Conservation (phyloP, 2,888 invertebrate species). For the Biston betularia region DNA sequence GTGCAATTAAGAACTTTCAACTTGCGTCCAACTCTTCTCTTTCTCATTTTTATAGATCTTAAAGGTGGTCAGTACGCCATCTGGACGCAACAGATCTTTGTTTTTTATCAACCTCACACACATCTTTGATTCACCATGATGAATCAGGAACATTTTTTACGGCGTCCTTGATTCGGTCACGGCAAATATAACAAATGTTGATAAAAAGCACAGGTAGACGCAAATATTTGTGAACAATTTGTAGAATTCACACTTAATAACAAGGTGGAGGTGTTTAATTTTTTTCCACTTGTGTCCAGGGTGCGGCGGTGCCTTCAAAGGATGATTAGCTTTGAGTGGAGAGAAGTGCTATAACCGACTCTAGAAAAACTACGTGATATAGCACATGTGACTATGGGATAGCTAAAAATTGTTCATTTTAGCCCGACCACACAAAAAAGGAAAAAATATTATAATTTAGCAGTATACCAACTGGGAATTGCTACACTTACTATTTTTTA, state of each 20-base stretch:
- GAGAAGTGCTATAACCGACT: conserved; percentile 75
- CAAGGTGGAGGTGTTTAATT: conserved; percentile 60
- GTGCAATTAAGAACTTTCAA: background rate
- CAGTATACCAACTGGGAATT: too few species aligned
- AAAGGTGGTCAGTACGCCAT: conserved; percentile 18
- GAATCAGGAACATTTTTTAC: conserved; percentile 69
- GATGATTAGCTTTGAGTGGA: conserved; percentile 66
- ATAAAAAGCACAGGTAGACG: conserved; percentile 82
- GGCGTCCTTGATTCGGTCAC: conserved; percentile 75
- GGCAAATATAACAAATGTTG: conserved; percentile 74
- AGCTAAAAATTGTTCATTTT: conserved; percentile 6
- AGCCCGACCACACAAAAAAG: too few species aligned
- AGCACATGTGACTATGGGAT: conserved; percentile 54
- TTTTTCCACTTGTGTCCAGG: conserved; percentile 63
- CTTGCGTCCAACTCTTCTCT: background rate
- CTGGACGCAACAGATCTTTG: conserved; percentile 33
- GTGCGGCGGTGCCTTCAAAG: conserved; percentile 70
- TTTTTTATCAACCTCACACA: conserved; percentile 43
- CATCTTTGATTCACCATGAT: conserved; percentile 67
- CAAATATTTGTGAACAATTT: conserved; percentile 86
- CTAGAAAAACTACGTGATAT: conserved; percentile 67
- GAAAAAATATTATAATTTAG: too few species aligned
- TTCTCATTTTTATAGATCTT: background rate
- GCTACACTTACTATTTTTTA: too few species aligned
- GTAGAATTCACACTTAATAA: conserved; percentile 85